Percentiles rank a stretch among this genome's conserved stretches.
Evolutionary conservation across 2,113 vertebrate genomes (phyloP).

Genomic region (Psammodynastes pulverulentus): DNA sequence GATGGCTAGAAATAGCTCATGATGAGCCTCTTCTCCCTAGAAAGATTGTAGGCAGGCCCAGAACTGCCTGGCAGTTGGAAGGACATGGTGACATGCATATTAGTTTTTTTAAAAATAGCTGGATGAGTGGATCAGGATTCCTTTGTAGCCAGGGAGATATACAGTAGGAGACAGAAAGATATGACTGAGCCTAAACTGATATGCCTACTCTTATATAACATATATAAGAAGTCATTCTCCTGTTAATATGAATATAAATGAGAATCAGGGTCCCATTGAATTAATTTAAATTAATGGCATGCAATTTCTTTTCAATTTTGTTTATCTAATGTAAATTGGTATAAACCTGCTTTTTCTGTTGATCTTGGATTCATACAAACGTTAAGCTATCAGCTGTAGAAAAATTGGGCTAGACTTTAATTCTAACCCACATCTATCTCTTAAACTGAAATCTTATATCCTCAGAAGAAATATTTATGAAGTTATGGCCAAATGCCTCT

Average conservation of each 20-base stretch:
- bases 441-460: not conserved
- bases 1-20: not conserved
- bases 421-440: not conserved
- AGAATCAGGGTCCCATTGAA: slow-evolving; percentile 8
- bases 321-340: not conserved
- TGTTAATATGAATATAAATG: not conserved
- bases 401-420: not conserved
- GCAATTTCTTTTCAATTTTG: not conserved
- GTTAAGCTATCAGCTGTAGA: not conserved
- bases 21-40: not conserved
- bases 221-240: not conserved
- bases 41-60: not conserved
- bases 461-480: not conserved
- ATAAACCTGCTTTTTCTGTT: not conserved
- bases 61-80: not conserved
- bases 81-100: not conserved
- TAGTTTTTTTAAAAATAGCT: slow-evolving; percentile 2
- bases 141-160: not conserved
- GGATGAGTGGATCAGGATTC: not conserved
- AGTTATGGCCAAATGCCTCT: not conserved
- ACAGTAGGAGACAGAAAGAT: not conserved
- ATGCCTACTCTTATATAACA: not conserved
- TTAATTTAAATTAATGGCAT: slow-evolving; percentile 1
- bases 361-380: not conserved
- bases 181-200: not conserved